Evolutionary conservation across 2,888 invertebrate genomes (phyloP).

Genomic region (Orthosia cruda): DNA sequence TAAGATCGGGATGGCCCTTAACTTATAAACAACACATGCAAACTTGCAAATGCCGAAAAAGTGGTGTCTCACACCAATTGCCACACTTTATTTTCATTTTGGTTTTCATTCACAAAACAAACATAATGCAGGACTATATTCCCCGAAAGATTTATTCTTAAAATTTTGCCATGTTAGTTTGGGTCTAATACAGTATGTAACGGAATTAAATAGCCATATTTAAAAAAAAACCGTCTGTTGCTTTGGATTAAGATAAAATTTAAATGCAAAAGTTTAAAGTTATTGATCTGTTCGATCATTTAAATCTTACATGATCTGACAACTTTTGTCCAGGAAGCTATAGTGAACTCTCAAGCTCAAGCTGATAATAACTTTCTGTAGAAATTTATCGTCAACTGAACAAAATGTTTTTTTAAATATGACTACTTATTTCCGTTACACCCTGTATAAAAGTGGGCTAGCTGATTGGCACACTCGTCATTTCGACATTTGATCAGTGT

Average conservation of each 20-base stretch:
- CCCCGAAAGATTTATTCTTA: neutral
- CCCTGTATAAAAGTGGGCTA: too few relatives aligned
- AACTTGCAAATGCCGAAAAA: neutral
- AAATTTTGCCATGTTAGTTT: neutral
- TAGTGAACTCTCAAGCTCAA: too few relatives aligned
- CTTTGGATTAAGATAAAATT: conserved; percentile 74
- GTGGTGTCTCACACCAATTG: neutral
- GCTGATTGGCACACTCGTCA: too few relatives aligned
- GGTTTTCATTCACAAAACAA: neutral
- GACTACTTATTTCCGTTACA: too few relatives aligned
- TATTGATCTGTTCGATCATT: conserved; percentile 96
- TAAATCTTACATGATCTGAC: conserved; percentile 97
- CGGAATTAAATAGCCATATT: too few relatives aligned
- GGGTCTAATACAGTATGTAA: neutral
- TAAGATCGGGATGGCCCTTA: too few relatives aligned
- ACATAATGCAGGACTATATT: neutral
- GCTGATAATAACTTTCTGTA: too few relatives aligned
- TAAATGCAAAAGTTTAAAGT: conserved; percentile 93
- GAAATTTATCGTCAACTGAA: too few relatives aligned
- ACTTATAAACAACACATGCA: neutral
- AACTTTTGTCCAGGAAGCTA: too few relatives aligned
- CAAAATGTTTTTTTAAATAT: too few relatives aligned
- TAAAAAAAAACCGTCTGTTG: too few relatives aligned
- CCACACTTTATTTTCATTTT: neutral
- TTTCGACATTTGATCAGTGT: too few relatives aligned